Evolutionary conservation across 1,140 invertebrate genomes (phyloP).

Genomic region (Goniozus legneri): DNA sequence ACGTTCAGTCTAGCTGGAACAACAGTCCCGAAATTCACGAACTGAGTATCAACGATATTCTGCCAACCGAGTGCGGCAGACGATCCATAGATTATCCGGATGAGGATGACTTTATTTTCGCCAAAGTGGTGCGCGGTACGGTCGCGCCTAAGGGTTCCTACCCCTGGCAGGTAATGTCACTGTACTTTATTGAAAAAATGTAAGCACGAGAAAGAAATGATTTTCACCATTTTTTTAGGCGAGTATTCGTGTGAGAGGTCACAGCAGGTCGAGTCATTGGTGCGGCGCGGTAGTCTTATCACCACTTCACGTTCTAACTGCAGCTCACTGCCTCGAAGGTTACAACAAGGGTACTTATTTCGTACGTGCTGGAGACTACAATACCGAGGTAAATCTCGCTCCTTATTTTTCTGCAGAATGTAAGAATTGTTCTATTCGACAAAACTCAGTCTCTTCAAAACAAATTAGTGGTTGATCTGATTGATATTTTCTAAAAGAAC

Average conservation of each 20-base stretch:
- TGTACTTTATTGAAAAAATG: not conserved
- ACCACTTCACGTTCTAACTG: slow-evolving; percentile 69
- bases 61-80: slow-evolving; percentile 53
- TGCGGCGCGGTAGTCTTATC: slow-evolving; percentile 75
- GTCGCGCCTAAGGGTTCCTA: slow-evolving; percentile 62
- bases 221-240: slow-evolving; percentile 56
- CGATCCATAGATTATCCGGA: slow-evolving; percentile 50
- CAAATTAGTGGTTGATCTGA: no score
- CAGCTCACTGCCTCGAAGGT: slow-evolving; percentile 73
- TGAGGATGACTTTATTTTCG: slow-evolving; percentile 50
- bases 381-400: slow-evolving; percentile 58
- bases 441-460: no score
- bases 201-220: slow-evolving; percentile 1
- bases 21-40: slow-evolving; percentile 20
- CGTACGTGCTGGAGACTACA: slow-evolving; percentile 69
- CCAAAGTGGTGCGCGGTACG: slow-evolving; percentile 57
- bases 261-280: slow-evolving; percentile 63
- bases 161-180: slow-evolving; percentile 80
- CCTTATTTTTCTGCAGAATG: not conserved
- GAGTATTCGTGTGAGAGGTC: slow-evolving; percentile 62
- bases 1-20: slow-evolving; percentile 17
- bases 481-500: no score
- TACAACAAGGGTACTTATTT: slow-evolving; percentile 66
- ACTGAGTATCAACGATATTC: slow-evolving; percentile 37
- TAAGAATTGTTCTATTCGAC: no score